Evolutionary conservation across 2,888 invertebrate species (phyloP), one percentile per base, ranked within the genome.

Genomic region (Tetragonula carbonaria): DNA sequence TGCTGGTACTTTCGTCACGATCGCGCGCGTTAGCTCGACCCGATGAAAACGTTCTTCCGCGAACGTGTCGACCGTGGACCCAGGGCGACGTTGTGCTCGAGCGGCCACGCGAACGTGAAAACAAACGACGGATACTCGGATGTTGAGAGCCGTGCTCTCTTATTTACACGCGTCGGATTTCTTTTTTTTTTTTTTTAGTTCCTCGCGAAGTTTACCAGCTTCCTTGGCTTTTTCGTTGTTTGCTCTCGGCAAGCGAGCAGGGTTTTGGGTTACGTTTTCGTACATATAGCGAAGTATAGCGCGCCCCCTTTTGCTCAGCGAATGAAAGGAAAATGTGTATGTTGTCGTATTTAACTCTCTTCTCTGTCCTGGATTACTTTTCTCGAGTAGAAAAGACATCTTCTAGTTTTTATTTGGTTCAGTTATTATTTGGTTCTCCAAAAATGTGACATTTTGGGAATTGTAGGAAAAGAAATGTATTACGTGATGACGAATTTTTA

Each of bases 41-140:
- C 66, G 81, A 77, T 81, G 80, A 74, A 81, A 81, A 78, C 45
- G 76, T 74, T 67, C 84, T 63, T 74, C 65, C 79, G 65, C n/a
- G 84, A 78, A 83, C 23, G 74, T n/a, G 70, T 33, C 33, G 38
- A 33, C 45, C 5, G 23, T 33, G 67, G 72, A n/a, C 59, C 73
- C 14, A 51, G 63, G 63, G 57, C 72, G 75, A 28, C 51, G 59
- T 23, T 67, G 38, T 57, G 51, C n/a, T 66, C 63, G 50, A 21
- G n/a, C 45, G 28, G n/a, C 59, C 72, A 67, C 62, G 80, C 80
- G 73, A 63, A 55, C 55, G 53, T 28, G 71, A 82, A 75, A 73
- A 83, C 66, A 67, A 82, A 77, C 68, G 80, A 63, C 55, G 62
- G 38, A 53, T n/a, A 21, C 67, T 28, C 13, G 65, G 8, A 66